Base-by-base conservation (phyloP, 2,113 vertebrate species). In the Ciconia boyciana region DNA sequence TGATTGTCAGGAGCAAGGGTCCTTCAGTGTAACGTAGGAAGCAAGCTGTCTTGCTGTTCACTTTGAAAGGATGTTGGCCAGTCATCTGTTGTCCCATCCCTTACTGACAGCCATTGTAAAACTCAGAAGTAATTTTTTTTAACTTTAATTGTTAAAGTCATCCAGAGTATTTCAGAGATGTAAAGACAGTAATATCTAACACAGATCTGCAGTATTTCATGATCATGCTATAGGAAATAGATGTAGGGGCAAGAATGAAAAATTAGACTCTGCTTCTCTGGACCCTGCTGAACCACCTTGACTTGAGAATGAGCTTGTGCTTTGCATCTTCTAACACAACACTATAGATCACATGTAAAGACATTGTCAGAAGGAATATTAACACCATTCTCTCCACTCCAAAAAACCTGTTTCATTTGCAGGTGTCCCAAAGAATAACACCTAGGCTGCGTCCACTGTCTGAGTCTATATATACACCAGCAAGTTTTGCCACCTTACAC, bases 281-380 rank as follows among this genome's bases (percentile, higher is more conserved):
- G 28, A 46, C 9, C 4, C 5, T 13, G 3, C 8, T 75, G 44
- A 76, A 82, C n/a, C 6, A 55, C 11, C 11, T 76, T 0, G 0
- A 39, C 46, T 18, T 55, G 24, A 83, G 39, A 86, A 48, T 4
- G 64, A 29, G 13, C 2, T 43, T 31, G 20, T 29, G 13, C 5
- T 69, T 72, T 66, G 12, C 2, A 25, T 61, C 43, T 89, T 66
- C 43, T 52, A 43, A 32, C 28, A 68, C n/a, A 81, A 4, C 1
- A 2, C 5, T 93, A 19, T 44, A 55, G 7, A 61, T 57, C 31
- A 74, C 26, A 44, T 57, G 6, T 43, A 77, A 93, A 74, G 34
- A 66, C 18, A 21, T 26, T 48, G 9, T 51, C 18, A 70, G 60
- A 87, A 70, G 5, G 9, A 29, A 52, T 70, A 57, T 34, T 87